Conservation (phyloP, 2,113 vertebrate species). For the Amblyornis subalaris region DNA sequence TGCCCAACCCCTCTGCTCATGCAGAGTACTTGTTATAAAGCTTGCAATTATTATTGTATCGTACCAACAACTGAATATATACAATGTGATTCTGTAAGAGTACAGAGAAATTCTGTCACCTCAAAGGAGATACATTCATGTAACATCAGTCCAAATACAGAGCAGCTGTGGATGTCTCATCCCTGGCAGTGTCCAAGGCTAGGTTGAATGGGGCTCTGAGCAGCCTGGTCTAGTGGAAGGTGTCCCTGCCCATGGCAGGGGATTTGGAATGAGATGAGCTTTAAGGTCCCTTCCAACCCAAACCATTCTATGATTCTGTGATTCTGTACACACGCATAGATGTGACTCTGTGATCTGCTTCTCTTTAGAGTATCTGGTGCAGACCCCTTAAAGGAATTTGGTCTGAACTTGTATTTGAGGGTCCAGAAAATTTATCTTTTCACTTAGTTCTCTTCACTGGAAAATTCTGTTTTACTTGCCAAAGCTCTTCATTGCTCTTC, state of each 20-base stretch:
- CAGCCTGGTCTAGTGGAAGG: accelerated
- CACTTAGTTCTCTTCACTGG: not conserved
- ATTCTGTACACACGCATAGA: not conserved
- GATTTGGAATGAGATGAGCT: not conserved
- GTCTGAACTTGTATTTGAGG: not conserved
- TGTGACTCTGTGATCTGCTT: not conserved
- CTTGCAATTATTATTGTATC: not conserved
- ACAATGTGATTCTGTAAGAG: not conserved
- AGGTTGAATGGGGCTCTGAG: not conserved
- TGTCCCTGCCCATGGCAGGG: not conserved
- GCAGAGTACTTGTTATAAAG: not conserved
- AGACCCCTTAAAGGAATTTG: not conserved
- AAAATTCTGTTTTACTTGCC: not conserved
- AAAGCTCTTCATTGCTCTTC: not conserved
- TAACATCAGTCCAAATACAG: not conserved
- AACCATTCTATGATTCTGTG: not conserved
- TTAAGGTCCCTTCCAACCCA: not conserved
- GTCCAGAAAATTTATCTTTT: not conserved
- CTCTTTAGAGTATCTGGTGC: not conserved
- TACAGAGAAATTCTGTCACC: not conserved
- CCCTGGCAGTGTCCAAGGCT: not conserved
- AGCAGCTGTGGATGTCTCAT: accelerated
- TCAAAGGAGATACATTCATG: not conserved
- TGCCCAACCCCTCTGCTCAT: not conserved
- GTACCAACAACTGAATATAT: not conserved